Conservation (phyloP, 2,888 invertebrate species). For the Gastracanthus pulcherrimus region DNA sequence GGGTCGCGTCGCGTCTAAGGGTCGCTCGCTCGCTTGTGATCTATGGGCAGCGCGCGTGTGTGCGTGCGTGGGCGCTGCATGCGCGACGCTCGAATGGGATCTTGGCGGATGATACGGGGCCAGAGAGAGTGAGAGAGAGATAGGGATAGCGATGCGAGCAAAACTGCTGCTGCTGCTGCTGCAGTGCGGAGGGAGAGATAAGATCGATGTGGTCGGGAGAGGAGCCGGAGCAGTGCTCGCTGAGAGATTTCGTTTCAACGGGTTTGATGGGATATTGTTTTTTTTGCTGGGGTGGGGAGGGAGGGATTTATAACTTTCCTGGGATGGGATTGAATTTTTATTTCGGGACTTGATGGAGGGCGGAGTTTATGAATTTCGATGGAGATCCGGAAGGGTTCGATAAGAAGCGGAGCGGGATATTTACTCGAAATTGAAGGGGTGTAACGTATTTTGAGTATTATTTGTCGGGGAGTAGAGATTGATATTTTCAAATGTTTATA, state of each 20-base stretch:
- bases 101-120: neutral
- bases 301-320: neutral
- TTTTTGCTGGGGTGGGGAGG: neutral
- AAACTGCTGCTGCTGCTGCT: too few relatives aligned
- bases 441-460: neutral
- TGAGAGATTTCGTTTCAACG: constrained; percentile 3
- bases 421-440: too few relatives aligned
- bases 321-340: constrained; percentile 6
- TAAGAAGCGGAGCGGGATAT: too few relatives aligned
- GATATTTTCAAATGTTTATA: too few relatives aligned
- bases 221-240: neutral
- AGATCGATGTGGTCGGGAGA: neutral
- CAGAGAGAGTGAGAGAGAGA: too few relatives aligned
- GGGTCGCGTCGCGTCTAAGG: constrained; percentile 68
- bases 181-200: neutral
- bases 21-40: constrained; percentile 69
- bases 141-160: neutral
- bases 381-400: too few relatives aligned
- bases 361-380: neutral
- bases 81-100: constrained; percentile 50
- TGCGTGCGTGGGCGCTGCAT: constrained; percentile 63
- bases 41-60: constrained; percentile 70
- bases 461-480: neutral
- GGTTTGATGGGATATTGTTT: neutral
- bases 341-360: neutral